Base-by-base conservation (phyloP, 2,888 invertebrate species). In the Dasysyrphus tricinctus region DNA sequence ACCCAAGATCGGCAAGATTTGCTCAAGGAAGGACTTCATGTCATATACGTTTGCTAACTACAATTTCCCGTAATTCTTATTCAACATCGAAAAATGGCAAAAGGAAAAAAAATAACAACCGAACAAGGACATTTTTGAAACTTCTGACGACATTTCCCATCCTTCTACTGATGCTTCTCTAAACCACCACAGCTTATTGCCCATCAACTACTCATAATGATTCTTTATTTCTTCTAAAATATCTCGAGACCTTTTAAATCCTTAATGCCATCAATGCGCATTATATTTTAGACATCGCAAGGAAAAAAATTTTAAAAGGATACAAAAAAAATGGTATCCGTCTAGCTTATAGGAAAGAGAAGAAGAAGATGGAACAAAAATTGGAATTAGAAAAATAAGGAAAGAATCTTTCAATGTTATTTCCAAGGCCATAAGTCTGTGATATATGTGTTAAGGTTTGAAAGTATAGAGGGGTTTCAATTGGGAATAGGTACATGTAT, bases 121-220 rank as follows among this genome's bases (percentile, higher is more conserved):
- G 24, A 24, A 24, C 24, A 80, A 74, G 67, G 42, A 69, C 54
- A 65, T 34, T 44, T 61, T 57, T 54, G 24, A 74, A 75, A 39
- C 16, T 42, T 63, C 47, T 24, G 44, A 73, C 59, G 19, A 56
- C 57, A 39, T 49, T 47, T n/a, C 5, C 12, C 12, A n/a, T 59
- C 9, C 11, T 19, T n/a, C n/a, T 2, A 24, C 24, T 24, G 29
- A 16, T 16, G 8, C n/a, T 56, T 73, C n/a, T n/a, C n/a, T 14
- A 42, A 19, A 61, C 16, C 3, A 39, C 39, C n/a, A 19, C 32
- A 44, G 5, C 34, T 37, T n/a, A 77, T 49, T 47, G 24, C 32
- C 59, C 65, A 79, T 65, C 70, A 70, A 70, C 79, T 84, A 70
- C 79, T 84, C 80, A 80, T 76, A 80, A 80, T 75, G 79, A 75